Conservation (phyloP, 2,113 vertebrate genomes). For the Ophthalmolycus amberensis region DNA sequence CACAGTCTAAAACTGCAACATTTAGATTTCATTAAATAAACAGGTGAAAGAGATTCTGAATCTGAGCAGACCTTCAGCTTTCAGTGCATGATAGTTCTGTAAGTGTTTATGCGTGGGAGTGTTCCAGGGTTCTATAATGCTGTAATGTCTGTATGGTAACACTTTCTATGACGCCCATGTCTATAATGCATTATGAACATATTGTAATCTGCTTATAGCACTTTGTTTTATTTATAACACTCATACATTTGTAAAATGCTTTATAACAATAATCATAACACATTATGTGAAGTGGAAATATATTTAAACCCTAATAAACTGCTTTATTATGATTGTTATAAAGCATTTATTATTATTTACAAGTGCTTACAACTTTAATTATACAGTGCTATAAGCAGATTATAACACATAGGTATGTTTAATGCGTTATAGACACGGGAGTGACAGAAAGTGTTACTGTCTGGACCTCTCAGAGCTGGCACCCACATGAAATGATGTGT, state of each 20-base stretch:
- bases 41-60: not conserved
- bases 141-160: too few species aligned
- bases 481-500: not conserved
- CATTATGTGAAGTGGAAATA: too few species aligned
- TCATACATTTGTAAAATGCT: not conserved
- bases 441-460: not conserved
- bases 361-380: not conserved
- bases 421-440: not conserved
- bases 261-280: not conserved
- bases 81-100: not conserved
- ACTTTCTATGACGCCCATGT: not conserved
- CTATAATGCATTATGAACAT: not conserved
- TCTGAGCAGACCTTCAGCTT: not conserved
- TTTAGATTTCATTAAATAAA: not conserved
- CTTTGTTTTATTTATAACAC: not conserved
- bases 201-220: not conserved
- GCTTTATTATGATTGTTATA: not conserved
- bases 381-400: not conserved
- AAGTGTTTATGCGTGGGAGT: too few species aligned
- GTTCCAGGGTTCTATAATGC: too few species aligned
- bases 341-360: not conserved
- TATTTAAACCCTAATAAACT: too few species aligned
- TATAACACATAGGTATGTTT: not conserved
- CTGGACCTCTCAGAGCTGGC: not conserved
- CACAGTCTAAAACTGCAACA: not conserved